These are phyloP conservation scores for Bombus turneri DNA, from an alignment of 1,140 invertebrate genomes.

Conservation along the genomic window DNA sequence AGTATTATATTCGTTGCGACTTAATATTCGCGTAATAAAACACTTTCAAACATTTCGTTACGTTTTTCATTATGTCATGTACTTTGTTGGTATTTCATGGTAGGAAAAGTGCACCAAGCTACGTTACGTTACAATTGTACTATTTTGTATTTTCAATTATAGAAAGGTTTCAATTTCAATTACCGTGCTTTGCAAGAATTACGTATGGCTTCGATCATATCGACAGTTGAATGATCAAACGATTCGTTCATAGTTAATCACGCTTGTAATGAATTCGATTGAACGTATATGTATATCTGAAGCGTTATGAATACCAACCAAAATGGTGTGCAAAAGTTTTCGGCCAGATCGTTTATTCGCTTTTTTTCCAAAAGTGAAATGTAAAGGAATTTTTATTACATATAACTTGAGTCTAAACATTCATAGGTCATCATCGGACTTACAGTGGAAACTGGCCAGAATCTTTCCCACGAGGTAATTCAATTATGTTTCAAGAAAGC, in stretches of 20 bases:
- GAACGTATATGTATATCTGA: slow-evolving; percentile 15
- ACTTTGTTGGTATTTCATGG: too few species aligned
- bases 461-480: too few species aligned
- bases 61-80: neutral
- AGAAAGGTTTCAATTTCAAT: neutral
- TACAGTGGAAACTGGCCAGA: too few species aligned
- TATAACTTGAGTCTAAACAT: too few species aligned
- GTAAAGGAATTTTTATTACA: neutral
- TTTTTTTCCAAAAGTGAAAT: neutral
- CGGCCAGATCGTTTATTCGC: neutral
- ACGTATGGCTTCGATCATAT: slow-evolving; percentile 36
- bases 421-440: too few species aligned
- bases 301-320: slow-evolving; percentile 41
- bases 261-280: slow-evolving; percentile 55
- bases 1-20: neutral
- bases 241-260: slow-evolving; percentile 54
- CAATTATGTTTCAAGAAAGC: too few species aligned
- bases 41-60: neutral
- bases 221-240: slow-evolving; percentile 49
- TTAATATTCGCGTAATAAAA: neutral
- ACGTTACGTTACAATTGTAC: neutral
- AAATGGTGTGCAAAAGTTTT: neutral
- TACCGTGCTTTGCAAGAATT: slow-evolving; percentile 2
- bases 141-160: slow-evolving; percentile 1
- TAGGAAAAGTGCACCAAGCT: too few species aligned